Conservation (phyloP, 2,888 invertebrate species). For the Altica lythri region DNA sequence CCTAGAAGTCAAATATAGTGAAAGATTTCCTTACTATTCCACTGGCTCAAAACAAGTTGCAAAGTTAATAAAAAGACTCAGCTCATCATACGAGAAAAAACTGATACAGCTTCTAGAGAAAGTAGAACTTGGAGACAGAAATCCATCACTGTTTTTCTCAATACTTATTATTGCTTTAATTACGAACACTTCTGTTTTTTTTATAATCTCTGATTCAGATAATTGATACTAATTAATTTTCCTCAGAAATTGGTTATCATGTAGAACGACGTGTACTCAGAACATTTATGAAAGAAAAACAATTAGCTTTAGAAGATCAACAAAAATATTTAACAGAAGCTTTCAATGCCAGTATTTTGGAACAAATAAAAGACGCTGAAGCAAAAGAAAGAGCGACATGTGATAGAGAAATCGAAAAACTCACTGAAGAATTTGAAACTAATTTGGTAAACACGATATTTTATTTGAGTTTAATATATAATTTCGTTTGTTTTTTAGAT, state of each 20-base stretch:
- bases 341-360: conserved; percentile 36
- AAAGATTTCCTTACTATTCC: too few relatives aligned
- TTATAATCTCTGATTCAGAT: too few relatives aligned
- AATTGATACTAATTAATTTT: too few relatives aligned
- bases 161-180: not conserved
- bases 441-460: not conserved
- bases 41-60: too few relatives aligned
- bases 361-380: conserved; percentile 40
- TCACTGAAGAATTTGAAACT: conserved; percentile 28
- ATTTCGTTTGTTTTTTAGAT: not conserved
- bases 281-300: conserved; percentile 47
- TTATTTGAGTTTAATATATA: not conserved
- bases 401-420: conserved; percentile 34
- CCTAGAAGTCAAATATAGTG: too few relatives aligned
- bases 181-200: not conserved
- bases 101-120: not conserved
- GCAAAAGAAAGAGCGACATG: conserved; percentile 37
- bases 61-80: not conserved
- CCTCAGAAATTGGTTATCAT: conserved; percentile 50
- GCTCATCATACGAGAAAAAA: not conserved
- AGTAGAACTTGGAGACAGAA: not conserved
- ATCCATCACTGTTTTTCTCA: not conserved
- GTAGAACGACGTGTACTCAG: conserved; percentile 50
- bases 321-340: conserved; percentile 37
- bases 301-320: conserved; percentile 46